Conservation (phyloP, 2,113 vertebrate genomes). For the Antidorcas marsupialis region DNA sequence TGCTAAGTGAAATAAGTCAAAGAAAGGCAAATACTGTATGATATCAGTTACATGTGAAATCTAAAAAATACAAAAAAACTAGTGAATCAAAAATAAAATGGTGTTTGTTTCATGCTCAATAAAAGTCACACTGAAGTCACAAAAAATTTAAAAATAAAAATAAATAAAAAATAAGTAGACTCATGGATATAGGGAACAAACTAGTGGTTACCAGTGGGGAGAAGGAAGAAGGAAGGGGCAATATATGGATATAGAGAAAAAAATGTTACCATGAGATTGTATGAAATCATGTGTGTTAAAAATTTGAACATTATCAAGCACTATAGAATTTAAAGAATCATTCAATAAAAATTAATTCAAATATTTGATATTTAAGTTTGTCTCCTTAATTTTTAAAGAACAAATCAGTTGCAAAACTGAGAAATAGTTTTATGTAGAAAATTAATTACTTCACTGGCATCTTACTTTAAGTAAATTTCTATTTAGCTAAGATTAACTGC, state of each 20-base stretch:
- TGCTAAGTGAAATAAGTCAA: background rate
- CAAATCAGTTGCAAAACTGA: background rate
- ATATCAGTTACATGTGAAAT: background rate
- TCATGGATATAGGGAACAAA: background rate
- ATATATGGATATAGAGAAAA: background rate
- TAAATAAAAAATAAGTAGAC: background rate
- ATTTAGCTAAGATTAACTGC: background rate
- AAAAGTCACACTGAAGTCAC: background rate
- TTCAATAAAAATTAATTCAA: background rate
- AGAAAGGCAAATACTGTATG: background rate
- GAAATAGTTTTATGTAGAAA: constrained; percentile 4
- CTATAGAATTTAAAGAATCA: background rate
- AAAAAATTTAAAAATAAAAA: background rate
- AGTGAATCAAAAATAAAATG: background rate
- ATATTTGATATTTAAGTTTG: background rate
- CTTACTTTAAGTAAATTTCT: background rate
- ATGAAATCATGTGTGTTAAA: background rate
- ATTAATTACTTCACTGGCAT: background rate
- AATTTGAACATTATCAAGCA: background rate
- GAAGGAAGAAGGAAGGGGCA: background rate
- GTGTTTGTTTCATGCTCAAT: background rate
- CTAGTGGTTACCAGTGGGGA: background rate
- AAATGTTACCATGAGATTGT: background rate
- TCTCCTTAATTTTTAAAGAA: constrained; percentile 19
- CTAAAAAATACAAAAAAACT: background rate